Percentiles rank a stretch among this genome's conserved stretches.
Evolutionary conservation across 2,113 vertebrate genomes (phyloP).

Genomic region (Protobothrops mucrosquamatus): DNA sequence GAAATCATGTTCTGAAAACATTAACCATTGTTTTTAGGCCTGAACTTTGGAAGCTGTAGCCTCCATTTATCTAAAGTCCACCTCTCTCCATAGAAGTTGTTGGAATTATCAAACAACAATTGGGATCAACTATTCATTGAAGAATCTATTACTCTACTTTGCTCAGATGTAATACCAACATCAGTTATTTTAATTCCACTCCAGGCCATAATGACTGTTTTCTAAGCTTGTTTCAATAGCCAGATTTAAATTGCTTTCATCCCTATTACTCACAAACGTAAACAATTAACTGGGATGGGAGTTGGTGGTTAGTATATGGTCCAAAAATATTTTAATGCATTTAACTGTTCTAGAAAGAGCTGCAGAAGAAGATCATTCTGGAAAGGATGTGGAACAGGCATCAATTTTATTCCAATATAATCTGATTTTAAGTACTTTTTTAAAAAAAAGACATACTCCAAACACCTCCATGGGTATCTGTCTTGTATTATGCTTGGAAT

Average conservation of each 20-base stretch:
- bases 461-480: neutral
- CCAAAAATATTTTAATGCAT: neutral
- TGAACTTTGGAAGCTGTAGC: neutral
- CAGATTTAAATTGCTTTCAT: neutral
- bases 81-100: neutral
- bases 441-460: neutral
- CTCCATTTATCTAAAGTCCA: neutral
- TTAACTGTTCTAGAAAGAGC: neutral
- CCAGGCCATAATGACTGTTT: neutral
- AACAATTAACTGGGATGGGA: neutral
- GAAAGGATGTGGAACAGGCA: neutral
- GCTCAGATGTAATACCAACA: neutral
- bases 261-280: neutral
- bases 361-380: neutral
- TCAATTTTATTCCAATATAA: neutral
- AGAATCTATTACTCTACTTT: neutral
- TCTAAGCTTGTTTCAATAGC: neutral
- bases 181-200: neutral
- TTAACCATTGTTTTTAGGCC: neutral
- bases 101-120: neutral
- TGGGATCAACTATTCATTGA: neutral
- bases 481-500: neutral
- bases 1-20: neutral
- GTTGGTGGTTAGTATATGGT: neutral
- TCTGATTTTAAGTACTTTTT: neutral